These are phyloP conservation scores for Alitta virens DNA, from an alignment of 2,888 invertebrate species.

Conservation along the genomic window DNA sequence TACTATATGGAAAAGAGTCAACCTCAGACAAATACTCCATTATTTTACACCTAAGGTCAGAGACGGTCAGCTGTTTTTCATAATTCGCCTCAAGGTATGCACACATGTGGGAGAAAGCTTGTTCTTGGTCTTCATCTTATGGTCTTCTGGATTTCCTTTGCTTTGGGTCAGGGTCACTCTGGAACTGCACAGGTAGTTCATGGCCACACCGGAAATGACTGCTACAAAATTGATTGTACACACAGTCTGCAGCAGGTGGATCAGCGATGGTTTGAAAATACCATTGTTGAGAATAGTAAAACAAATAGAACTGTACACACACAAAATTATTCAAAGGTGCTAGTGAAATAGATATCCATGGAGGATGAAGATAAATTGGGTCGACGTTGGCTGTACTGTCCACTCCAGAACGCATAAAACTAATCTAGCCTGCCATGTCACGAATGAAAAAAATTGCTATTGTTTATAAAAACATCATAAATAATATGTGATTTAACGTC, in stretches of 20 bases:
- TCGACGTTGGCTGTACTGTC: too few species aligned
- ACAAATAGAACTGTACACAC: too few species aligned
- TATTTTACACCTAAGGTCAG: conserved; percentile 2
- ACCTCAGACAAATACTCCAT: background rate
- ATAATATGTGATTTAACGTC: too few species aligned
- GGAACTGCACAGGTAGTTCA: background rate
- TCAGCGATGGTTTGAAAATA: too few species aligned
- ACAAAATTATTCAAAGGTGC: too few species aligned
- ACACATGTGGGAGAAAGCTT: conserved; percentile 10
- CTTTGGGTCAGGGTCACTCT: background rate
- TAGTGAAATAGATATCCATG: too few species aligned
- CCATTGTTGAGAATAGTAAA: too few species aligned
- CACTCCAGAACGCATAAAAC: too few species aligned
- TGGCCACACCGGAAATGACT: conserved; percentile 2
- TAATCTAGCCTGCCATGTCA: too few species aligned
- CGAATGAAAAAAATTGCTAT: too few species aligned
- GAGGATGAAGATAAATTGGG: too few species aligned
- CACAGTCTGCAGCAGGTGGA: conserved; percentile 8
- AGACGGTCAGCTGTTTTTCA: conserved; percentile 13
- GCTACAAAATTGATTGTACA: conserved; percentile 7
- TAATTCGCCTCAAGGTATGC: conserved; percentile 13
- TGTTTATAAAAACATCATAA: too few species aligned
- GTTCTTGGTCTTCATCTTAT: background rate
- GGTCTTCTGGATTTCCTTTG: conserved; percentile 4
- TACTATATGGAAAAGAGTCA: conserved; percentile 12